Evolutionary conservation across 2,888 invertebrate genomes (phyloP).

Genomic region (Acrobasis consociella): DNA sequence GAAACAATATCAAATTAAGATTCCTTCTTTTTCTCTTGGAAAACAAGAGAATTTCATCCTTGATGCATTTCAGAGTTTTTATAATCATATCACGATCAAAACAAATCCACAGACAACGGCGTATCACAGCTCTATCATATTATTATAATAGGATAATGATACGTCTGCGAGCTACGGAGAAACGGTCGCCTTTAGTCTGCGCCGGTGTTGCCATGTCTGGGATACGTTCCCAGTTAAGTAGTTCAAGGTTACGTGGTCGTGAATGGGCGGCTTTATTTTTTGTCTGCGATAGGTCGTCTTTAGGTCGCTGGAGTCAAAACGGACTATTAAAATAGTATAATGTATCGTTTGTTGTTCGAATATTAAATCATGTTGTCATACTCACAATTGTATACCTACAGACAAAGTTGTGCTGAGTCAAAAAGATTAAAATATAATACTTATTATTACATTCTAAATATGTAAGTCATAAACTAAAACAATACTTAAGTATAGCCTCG

Average conservation of each 20-base stretch:
- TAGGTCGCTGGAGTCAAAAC: constrained; percentile 72
- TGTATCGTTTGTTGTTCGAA: constrained; percentile 45
- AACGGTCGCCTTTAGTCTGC: constrained; percentile 60
- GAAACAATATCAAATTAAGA: neutral
- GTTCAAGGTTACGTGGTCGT: constrained; percentile 73
- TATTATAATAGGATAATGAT: constrained; percentile 78
- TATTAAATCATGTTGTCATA: neutral
- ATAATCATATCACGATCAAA: constrained; percentile 23
- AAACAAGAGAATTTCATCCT: neutral
- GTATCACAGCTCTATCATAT: constrained; percentile 53
- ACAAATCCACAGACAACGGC: constrained; percentile 38
- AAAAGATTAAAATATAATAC: too few relatives aligned
- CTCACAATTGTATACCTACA: neutral
- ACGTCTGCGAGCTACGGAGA: constrained; percentile 71
- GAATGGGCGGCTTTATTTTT: constrained; percentile 73
- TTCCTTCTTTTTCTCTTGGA: neutral
- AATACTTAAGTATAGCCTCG: constrained; percentile 19
- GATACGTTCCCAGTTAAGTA: constrained; percentile 72
- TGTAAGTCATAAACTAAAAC: too few relatives aligned
- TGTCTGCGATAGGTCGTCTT: constrained; percentile 70
- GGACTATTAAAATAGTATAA: constrained; percentile 55
- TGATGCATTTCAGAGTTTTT: constrained; percentile 6
- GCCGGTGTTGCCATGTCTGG: constrained; percentile 62
- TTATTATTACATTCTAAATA: too few relatives aligned
- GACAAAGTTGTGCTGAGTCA: too few relatives aligned